These are phyloP conservation scores for Apodemus speciosus DNA, from an alignment of 2,113 vertebrate species.

Conservation along the genomic window DNA sequence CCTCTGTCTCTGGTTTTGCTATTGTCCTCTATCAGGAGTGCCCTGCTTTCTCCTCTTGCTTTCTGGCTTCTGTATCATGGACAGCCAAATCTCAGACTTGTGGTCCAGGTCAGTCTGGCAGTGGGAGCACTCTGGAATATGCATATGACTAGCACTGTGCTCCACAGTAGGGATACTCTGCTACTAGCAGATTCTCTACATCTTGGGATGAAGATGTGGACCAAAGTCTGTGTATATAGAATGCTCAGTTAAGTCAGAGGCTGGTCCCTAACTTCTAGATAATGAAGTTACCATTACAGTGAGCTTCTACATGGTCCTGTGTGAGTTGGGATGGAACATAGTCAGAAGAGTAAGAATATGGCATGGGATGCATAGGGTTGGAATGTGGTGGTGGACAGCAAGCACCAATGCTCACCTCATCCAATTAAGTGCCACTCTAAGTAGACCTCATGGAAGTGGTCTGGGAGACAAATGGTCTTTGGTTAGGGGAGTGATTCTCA, in stretches of 20 bases:
- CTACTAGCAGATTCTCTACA: background rate
- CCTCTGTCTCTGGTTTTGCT: background rate
- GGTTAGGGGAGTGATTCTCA: background rate
- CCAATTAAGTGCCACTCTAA: constrained; percentile 57
- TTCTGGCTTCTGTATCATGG: background rate
- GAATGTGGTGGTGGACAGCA: constrained; percentile 10
- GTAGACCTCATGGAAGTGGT: background rate
- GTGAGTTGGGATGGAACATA: background rate
- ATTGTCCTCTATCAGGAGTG: background rate
- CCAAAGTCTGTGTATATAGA: background rate
- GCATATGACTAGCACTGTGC: background rate
- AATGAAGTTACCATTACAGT: background rate
- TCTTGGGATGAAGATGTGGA: background rate
- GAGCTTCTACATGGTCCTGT: background rate
- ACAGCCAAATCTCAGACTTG: background rate
- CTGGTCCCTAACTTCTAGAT: background rate
- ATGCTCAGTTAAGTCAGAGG: background rate
- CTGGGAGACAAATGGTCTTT: constrained; percentile 20
- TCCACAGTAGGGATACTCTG: background rate
- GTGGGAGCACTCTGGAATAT: background rate
- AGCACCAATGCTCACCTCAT: background rate
- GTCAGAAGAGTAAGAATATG: background rate
- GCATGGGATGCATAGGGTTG: background rate
- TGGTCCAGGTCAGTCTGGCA: background rate
- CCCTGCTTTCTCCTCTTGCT: background rate